phyloP scores from a whole-genome alignment of 2,113 vertebrate species.

The Nicator chloris region DNA sequence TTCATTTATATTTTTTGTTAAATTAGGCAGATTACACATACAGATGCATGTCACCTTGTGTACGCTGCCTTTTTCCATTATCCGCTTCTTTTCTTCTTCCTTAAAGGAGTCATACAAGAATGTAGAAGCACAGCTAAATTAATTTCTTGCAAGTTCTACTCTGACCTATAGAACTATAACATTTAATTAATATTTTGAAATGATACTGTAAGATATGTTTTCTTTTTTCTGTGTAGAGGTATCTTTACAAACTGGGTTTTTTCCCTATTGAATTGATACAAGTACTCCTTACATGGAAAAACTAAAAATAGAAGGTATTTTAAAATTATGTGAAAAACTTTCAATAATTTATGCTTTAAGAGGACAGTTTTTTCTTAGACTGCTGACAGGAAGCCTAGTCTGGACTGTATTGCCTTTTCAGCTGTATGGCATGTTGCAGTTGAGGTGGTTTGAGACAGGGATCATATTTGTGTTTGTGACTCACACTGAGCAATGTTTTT shows the following conservation, averaged over 20 bases:
- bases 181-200: neutral
- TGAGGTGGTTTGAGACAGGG: neutral
- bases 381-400: neutral
- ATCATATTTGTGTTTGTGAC: neutral
- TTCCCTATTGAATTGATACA: neutral
- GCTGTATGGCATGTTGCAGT: neutral
- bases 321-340: neutral
- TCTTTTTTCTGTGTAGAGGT: neutral
- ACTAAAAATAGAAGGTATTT: neutral
- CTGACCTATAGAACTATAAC: neutral
- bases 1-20: neutral
- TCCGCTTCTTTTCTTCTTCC: neutral
- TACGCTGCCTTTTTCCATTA: neutral
- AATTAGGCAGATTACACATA: neutral
- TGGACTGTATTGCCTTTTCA: neutral
- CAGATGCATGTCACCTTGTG: neutral
- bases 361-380: neutral
- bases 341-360: neutral
- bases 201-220: neutral
- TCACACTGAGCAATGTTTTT: neutral
- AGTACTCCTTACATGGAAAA: neutral
- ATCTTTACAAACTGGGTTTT: neutral
- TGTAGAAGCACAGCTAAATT: neutral
- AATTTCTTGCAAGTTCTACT: neutral
- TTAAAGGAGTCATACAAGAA: neutral